Evolutionary conservation across 2,113 vertebrate species (phyloP).

Genomic region (Mastomys coucha): DNA sequence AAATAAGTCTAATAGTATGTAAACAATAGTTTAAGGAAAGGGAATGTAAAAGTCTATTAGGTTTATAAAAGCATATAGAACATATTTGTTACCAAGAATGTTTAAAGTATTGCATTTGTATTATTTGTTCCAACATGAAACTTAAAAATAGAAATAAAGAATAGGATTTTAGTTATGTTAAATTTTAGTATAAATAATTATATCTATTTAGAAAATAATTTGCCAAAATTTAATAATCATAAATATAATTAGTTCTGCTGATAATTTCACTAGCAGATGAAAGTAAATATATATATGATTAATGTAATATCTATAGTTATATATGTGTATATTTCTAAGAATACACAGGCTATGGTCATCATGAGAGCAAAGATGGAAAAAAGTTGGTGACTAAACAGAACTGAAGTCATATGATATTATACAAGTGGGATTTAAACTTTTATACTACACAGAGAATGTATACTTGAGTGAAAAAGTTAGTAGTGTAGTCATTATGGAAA

Average conservation of each 20-base stretch:
- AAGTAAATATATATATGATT: background rate
- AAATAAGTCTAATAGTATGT: background rate
- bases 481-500: background rate
- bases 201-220: background rate
- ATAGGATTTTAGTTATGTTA: background rate
- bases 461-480: background rate
- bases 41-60: background rate
- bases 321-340: background rate
- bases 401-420: background rate
- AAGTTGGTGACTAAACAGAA: background rate
- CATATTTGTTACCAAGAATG: background rate
- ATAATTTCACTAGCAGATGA: background rate
- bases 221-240: background rate
- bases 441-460: background rate
- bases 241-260: background rate
- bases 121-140: background rate
- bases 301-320: background rate
- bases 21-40: background rate
- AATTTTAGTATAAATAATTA: background rate
- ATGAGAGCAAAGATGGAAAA: background rate
- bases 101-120: background rate
- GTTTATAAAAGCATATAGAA: background rate
- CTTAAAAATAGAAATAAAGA: background rate
- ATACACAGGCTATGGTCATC: background rate
- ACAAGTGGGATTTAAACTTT: background rate